Evolutionary conservation across 2,113 vertebrate genomes (phyloP).

Genomic region (Colossoma macropomum): DNA sequence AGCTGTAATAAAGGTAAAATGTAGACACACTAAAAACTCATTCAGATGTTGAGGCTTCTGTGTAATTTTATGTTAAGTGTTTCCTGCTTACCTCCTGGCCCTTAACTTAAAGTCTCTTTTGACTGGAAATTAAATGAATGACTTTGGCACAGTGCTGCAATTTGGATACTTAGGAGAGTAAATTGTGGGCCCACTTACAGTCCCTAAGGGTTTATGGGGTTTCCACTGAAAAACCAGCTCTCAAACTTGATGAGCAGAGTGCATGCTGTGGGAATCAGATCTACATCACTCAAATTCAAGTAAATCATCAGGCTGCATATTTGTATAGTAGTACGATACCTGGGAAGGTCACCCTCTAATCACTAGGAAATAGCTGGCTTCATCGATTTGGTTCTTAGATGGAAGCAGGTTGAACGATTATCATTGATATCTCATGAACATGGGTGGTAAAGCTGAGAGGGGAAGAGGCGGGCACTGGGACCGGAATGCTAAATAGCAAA

Average conservation of each 20-base stretch:
- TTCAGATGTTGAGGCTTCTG: too few relatives aligned
- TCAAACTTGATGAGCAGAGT: background rate
- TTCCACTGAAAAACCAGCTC: too few relatives aligned
- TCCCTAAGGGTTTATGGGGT: too few relatives aligned
- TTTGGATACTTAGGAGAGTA: too few relatives aligned
- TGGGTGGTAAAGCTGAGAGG: background rate
- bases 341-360: background rate
- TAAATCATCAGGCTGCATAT: background rate
- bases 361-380: background rate
- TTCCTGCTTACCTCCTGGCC: too few relatives aligned
- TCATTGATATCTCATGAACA: constrained; percentile 40
- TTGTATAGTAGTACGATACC: background rate
- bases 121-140: too few relatives aligned
- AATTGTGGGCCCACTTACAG: too few relatives aligned
- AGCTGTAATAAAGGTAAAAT: too few relatives aligned
- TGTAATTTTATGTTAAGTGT: too few relatives aligned
- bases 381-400: background rate
- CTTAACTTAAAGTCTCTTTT: too few relatives aligned
- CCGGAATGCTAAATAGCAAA: constrained; percentile 41
- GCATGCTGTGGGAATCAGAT: background rate
- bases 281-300: background rate
- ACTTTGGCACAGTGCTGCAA: too few relatives aligned
- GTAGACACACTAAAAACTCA: too few relatives aligned
- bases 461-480: background rate
- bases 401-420: constrained; percentile 25